Evolutionary conservation across 1,140 invertebrate genomes (phyloP).

Genomic region (Diuraphis noxia): DNA sequence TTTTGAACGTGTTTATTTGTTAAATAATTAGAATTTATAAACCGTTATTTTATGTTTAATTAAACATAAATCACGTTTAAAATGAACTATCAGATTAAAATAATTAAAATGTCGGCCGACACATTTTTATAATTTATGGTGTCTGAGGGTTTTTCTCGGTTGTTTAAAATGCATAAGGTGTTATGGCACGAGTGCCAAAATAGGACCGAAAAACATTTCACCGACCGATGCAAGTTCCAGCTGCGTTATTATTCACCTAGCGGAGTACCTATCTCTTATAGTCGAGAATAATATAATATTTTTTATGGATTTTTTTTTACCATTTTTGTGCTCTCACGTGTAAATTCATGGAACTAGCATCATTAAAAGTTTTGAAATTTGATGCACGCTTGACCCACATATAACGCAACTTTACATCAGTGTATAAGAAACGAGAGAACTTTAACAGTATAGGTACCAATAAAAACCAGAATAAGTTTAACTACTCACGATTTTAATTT

Average conservation of each 20-base stretch:
- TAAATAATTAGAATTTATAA: neutral
- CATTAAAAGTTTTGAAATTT: constrained; percentile 17
- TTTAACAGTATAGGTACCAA: neutral
- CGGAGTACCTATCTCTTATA: neutral
- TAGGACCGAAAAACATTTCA: constrained; percentile 22
- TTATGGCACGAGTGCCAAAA: neutral
- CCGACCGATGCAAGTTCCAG: neutral
- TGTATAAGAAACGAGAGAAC: neutral
- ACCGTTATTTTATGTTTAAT: neutral
- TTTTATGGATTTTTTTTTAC: neutral
- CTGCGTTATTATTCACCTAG: constrained; percentile 1
- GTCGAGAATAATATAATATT: neutral
- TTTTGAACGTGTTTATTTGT: neutral
- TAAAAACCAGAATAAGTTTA: neutral
- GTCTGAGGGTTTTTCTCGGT: neutral
- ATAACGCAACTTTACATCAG: neutral
- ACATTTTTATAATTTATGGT: neutral
- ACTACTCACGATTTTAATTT: neutral
- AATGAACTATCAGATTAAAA: neutral
- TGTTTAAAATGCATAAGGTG: constrained; percentile 27
- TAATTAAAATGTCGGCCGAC: neutral
- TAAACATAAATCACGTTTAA: neutral
- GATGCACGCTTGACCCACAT: neutral
- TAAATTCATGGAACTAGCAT: neutral
- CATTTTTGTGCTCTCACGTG: neutral